Conservation (phyloP, 1,140 invertebrate genomes). For the Archegozetes longisetosus region DNA sequence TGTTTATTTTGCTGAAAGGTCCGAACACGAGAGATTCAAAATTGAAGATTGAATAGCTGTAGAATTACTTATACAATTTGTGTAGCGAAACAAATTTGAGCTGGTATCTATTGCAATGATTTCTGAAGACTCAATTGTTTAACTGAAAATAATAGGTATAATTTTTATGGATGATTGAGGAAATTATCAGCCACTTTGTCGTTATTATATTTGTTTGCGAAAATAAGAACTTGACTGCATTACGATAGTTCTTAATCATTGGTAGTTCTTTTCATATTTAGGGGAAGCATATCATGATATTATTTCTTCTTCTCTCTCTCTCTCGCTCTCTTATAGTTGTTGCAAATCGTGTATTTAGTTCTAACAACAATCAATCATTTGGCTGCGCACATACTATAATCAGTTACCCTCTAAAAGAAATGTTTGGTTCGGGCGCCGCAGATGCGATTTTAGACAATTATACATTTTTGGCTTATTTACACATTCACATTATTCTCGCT, state of each 20-base stretch:
- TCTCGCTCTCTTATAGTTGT: neutral
- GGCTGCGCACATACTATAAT: neutral
- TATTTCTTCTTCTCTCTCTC: neutral
- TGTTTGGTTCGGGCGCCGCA: neutral
- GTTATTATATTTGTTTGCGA: neutral
- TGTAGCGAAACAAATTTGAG: too few species aligned
- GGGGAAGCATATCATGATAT: neutral
- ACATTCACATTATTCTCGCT: too few species aligned
- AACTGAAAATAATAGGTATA: neutral
- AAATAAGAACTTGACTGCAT: neutral
- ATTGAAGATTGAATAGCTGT: neutral
- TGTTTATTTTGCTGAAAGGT: neutral
- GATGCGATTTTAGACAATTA: neutral
- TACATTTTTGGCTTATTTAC: neutral
- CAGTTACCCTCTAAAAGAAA: neutral
- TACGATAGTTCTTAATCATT: neutral
- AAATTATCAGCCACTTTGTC: neutral
- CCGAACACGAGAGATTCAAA: neutral
- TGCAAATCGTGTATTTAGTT: neutral
- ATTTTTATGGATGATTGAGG: neutral
- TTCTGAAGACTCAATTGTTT: neutral
- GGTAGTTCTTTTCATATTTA: neutral
- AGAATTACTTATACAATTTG: too few species aligned
- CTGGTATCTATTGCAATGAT: neutral
- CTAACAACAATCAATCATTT: neutral